Evolutionary conservation across 2,888 invertebrate genomes (phyloP).

Genomic region (Lasioglossum vierecki): DNA sequence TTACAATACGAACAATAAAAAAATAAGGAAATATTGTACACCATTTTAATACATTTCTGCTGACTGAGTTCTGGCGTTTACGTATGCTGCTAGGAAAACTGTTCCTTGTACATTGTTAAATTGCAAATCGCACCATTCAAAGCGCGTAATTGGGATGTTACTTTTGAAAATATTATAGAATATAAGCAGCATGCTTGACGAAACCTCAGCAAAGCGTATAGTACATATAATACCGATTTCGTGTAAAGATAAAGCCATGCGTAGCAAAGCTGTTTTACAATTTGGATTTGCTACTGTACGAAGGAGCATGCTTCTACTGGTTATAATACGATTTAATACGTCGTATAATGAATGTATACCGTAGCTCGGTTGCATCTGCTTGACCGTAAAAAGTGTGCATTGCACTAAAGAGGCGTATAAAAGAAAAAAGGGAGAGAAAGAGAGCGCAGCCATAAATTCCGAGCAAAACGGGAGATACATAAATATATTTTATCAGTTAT

Average conservation of each 20-base stretch:
- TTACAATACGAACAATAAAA: background rate
- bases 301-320: background rate
- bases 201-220: background rate
- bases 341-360: conserved; percentile 3
- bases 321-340: conserved; percentile 1
- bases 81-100: no score
- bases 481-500: conserved; percentile 19
- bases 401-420: background rate
- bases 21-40: background rate
- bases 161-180: background rate
- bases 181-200: background rate
- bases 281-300: background rate
- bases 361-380: conserved; percentile 7
- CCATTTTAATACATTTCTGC: background rate
- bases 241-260: background rate
- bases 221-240: background rate
- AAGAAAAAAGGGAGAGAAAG: background rate
- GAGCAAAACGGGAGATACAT: conserved; percentile 5
- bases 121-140: background rate
- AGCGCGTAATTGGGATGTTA: background rate
- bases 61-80: background rate
- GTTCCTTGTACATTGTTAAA: background rate
- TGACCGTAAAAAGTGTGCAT: background rate
- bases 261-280: conserved; percentile 9
- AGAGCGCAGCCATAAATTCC: background rate